These are phyloP conservation scores for Apamea epomidion DNA, from an alignment of 2,888 invertebrate genomes.

Conservation along the genomic window DNA sequence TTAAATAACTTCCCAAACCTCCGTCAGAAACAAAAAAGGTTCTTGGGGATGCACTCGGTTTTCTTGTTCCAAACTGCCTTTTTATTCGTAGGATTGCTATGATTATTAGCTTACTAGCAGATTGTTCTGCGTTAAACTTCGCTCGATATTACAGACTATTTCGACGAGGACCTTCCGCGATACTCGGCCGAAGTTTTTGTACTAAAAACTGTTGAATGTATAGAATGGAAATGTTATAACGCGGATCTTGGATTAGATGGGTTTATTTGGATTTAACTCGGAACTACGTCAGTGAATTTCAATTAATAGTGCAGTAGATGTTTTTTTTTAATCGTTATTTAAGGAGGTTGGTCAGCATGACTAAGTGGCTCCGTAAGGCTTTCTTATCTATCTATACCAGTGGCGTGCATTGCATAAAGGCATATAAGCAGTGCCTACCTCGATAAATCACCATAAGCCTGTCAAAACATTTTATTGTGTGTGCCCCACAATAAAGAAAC, in stretches of 20 bases:
- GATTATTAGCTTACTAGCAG: slow-evolving; percentile 58
- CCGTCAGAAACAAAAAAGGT: slow-evolving; percentile 64
- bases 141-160: slow-evolving; percentile 55
- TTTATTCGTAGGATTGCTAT: slow-evolving; percentile 55
- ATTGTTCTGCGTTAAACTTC: slow-evolving; percentile 56
- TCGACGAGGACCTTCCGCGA: slow-evolving; percentile 12
- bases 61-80: slow-evolving; percentile 58
- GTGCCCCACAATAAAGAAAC: no score
- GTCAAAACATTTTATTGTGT: no score
- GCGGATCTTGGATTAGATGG: slow-evolving; percentile 26
- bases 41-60: slow-evolving; percentile 56
- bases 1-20: slow-evolving; percentile 68
- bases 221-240: slow-evolving; percentile 28
- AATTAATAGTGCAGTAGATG: slow-evolving; percentile 4
- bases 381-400: no score
- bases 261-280: slow-evolving; percentile 16
- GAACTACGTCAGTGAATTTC: slow-evolving; percentile 12
- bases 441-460: no score
- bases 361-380: neutral
- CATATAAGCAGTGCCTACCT: no score
- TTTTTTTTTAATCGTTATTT: neutral
- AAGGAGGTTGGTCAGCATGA: neutral
- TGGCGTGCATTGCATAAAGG: no score
- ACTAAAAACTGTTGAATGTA: slow-evolving; percentile 59
- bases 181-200: slow-evolving; percentile 50